These are phyloP conservation scores for Platynereis dumerilii DNA, from an alignment of 2,888 invertebrate genomes.

Conservation along the genomic window DNA sequence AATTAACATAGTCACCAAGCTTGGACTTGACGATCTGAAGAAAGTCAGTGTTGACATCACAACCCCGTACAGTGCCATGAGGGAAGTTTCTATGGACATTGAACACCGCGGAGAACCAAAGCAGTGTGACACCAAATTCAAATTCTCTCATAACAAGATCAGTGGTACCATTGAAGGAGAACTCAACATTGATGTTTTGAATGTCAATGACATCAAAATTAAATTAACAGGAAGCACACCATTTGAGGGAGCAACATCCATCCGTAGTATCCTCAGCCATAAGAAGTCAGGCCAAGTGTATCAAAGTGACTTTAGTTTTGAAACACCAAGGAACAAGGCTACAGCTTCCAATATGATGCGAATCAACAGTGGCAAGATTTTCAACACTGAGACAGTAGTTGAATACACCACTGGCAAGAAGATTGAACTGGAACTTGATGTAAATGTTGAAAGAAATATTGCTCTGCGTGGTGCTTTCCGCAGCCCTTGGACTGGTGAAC, in stretches of 20 bases:
- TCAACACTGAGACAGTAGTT: constrained; percentile 14
- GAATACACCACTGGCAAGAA: constrained; percentile 16
- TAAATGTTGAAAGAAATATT: neutral
- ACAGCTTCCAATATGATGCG: constrained; percentile 10
- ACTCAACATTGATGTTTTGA: constrained; percentile 14
- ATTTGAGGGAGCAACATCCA: neutral
- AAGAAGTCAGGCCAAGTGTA: constrained; percentile 8
- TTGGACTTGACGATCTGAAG: constrained; percentile 6
- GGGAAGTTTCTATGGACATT: neutral
- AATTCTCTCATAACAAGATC: neutral
- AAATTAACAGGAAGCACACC: constrained; percentile 21
- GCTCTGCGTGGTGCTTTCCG: neutral
- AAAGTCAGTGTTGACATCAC: constrained; percentile 7
- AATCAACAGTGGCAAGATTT: constrained; percentile 1
- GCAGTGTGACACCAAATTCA: constrained; percentile 5
- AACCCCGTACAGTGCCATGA: constrained; percentile 12
- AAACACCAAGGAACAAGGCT: constrained; percentile 20
- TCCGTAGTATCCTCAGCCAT: constrained; percentile 16
- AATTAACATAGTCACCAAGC: neutral
- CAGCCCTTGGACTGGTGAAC: constrained; percentile 12
- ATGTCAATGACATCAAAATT: constrained; percentile 27
- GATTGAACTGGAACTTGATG: constrained; percentile 9
- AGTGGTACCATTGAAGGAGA: neutral
- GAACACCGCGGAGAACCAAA: neutral
- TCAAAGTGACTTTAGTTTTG: constrained; percentile 7